A percentile compares a stretch with the other conserved stretches of the same genome.
These are phyloP conservation scores for Plecturocebus donacophilus DNA, from an alignment of 2,113 vertebrate species.

Conservation along the genomic window DNA sequence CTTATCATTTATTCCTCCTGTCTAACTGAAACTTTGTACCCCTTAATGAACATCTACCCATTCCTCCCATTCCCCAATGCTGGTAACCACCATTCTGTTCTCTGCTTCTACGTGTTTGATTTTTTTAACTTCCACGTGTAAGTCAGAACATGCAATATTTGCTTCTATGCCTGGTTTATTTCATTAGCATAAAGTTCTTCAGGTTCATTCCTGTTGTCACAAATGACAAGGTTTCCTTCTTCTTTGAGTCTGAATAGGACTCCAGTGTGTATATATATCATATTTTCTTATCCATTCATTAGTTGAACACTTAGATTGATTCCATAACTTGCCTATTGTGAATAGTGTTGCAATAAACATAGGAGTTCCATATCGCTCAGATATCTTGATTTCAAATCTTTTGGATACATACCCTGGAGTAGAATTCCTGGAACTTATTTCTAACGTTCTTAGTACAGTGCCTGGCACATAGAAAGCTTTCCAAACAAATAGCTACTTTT, in stretches of 20 bases:
- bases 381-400: not conserved
- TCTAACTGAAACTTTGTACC: not conserved
- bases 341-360: not conserved
- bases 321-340: not conserved
- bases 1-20: not conserved
- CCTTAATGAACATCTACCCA: not conserved
- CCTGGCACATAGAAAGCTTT: not conserved
- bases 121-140: not conserved
- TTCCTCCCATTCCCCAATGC: not conserved
- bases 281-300: not conserved
- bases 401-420: not conserved
- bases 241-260: not conserved
- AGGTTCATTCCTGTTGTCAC: not conserved
- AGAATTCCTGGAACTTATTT: not conserved
- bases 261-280: not conserved
- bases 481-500: not conserved
- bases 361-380: not conserved
- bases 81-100: not conserved
- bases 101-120: not conserved
- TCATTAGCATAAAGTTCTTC: not conserved
- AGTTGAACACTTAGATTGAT: not conserved
- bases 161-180: not conserved
- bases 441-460: not conserved
- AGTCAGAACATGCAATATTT: not conserved
- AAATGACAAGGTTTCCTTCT: not conserved